These are phyloP conservation scores for Pogonocherus hispidulus DNA, from an alignment of 2,888 invertebrate species.

Conservation along the genomic window DNA sequence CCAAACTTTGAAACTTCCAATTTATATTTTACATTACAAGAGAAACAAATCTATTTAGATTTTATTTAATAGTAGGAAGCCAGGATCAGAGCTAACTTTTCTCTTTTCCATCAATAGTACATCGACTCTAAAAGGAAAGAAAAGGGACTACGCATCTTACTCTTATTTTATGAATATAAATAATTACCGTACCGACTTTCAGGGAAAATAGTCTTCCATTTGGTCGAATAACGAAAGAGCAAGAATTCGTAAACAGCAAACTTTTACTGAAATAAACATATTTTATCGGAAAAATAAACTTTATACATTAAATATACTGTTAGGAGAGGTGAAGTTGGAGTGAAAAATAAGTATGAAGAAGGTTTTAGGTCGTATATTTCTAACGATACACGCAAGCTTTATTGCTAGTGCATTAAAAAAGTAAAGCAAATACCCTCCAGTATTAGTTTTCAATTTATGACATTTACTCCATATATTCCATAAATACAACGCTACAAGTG, in stretches of 20 bases:
- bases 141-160: not conserved
- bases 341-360: not conserved
- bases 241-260: not conserved
- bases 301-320: not conserved
- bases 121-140: not conserved
- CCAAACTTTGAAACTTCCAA: constrained; percentile 28
- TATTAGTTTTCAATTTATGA: no score
- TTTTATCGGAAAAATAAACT: not conserved
- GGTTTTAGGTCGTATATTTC: no score
- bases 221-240: not conserved
- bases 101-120: not conserved
- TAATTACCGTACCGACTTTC: not conserved
- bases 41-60: constrained; percentile 18
- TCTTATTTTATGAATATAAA: not conserved
- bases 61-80: constrained; percentile 10
- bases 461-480: no score
- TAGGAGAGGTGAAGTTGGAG: not conserved
- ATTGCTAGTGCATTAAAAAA: no score
- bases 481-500: no score
- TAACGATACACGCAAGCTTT: no score
- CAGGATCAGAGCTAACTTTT: not conserved
- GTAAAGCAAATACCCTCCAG: no score
- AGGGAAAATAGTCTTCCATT: not conserved
- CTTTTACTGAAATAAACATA: not conserved
- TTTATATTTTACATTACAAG: constrained; percentile 12